Percentiles rank a stretch among this genome's conserved stretches.
Conservation (phyloP, 2,888 invertebrate species). For the Philereme vetulata region DNA sequence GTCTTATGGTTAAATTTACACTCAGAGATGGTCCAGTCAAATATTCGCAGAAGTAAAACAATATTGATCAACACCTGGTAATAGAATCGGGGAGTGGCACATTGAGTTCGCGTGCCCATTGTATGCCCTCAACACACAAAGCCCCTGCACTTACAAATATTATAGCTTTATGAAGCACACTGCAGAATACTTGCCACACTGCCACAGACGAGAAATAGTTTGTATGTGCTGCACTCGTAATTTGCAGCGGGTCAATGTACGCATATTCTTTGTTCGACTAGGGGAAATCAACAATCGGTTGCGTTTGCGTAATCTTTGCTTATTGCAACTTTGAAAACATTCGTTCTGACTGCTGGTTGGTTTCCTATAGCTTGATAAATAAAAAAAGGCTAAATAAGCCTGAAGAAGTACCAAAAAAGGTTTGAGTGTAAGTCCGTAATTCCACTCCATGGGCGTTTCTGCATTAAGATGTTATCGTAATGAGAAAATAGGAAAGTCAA, state of each 20-base stretch:
- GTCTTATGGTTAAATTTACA: not conserved
- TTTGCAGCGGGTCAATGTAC: slow-evolving; percentile 33
- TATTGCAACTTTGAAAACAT: slow-evolving; percentile 16
- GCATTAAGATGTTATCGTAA: no score
- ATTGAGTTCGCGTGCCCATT: slow-evolving; percentile 51
- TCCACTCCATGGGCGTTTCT: no score
- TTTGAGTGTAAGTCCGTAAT: no score
- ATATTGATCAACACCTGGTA: slow-evolving; percentile 3
- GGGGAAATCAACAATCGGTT: slow-evolving; percentile 30
- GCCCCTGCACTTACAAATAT: slow-evolving; percentile 36
- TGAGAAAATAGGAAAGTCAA: no score
- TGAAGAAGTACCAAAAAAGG: no score
- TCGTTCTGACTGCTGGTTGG: not conserved
- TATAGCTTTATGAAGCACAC: slow-evolving; percentile 18
- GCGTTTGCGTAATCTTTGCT: slow-evolving; percentile 22
- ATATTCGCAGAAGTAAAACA: slow-evolving; percentile 1
- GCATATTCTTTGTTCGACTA: slow-evolving; percentile 31
- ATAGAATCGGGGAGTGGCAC: slow-evolving; percentile 35
- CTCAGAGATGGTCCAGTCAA: not conserved
- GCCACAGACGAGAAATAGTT: slow-evolving; percentile 24
- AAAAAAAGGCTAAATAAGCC: not conserved
- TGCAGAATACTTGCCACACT: slow-evolving; percentile 15
- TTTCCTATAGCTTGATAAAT: slow-evolving; percentile 1
- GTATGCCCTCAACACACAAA: slow-evolving; percentile 46
- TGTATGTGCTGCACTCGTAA: slow-evolving; percentile 23